These are phyloP conservation scores for Clinocottus analis DNA, from an alignment of 2,113 vertebrate species.

Conservation along the genomic window DNA sequence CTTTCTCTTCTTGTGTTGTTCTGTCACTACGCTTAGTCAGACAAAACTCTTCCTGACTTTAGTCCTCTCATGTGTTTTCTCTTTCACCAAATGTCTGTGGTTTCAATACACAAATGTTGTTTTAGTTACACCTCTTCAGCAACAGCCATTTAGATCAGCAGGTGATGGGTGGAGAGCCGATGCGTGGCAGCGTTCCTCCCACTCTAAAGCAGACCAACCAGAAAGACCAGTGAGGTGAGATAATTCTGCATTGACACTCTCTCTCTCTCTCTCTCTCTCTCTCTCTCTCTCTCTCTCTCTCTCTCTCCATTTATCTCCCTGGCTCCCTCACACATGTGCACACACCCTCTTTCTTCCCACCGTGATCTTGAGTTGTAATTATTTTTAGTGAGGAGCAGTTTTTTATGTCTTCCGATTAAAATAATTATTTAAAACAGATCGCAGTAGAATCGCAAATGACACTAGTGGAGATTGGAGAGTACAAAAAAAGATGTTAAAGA, in stretches of 20 bases:
- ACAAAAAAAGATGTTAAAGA: no score
- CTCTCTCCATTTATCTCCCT: slow-evolving; percentile 34
- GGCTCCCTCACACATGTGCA: slow-evolving; percentile 24
- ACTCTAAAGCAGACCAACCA: slow-evolving; percentile 73
- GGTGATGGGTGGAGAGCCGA: slow-evolving; percentile 33
- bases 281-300: slow-evolving; percentile 31
- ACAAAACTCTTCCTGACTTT: not conserved
- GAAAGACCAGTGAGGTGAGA: slow-evolving; percentile 83
- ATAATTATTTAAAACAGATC: not conserved
- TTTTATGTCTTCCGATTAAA: slow-evolving; percentile 27
- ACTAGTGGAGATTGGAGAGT: no score
- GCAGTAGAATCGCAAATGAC: no score
- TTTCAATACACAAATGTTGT: slow-evolving; percentile 23
- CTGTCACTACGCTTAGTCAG: not conserved
- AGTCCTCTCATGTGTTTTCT: not conserved
- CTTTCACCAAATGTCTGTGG: slow-evolving; percentile 24
- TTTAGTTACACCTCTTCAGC: slow-evolving; percentile 48
- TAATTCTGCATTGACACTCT: slow-evolving; percentile 62
- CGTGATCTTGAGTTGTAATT: slow-evolving; percentile 47
- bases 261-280: slow-evolving; percentile 2
- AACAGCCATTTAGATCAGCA: slow-evolving; percentile 37
- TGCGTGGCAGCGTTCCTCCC: slow-evolving; percentile 59
- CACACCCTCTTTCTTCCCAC: slow-evolving; percentile 44
- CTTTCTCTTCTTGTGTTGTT: slow-evolving; percentile 12
- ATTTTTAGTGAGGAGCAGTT: slow-evolving; percentile 30